Evolutionary conservation across 2,113 vertebrate genomes (phyloP).

Genomic region (Seriola aureovittata): DNA sequence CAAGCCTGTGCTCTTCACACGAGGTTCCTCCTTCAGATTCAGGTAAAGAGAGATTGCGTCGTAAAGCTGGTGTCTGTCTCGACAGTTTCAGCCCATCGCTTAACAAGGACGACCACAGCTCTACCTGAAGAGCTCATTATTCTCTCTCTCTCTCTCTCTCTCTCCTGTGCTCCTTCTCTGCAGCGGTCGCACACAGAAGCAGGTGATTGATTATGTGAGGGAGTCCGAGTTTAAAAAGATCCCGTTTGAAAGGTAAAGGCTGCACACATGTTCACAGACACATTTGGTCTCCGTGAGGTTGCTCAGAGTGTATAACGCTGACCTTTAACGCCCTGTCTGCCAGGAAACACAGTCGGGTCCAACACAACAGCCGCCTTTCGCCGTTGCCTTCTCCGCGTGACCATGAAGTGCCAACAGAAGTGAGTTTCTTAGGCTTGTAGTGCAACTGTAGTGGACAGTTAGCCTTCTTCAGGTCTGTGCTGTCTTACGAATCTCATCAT

Average conservation of each 20-base stretch:
- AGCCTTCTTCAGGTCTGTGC: neutral
- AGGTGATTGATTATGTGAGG: conserved; percentile 97
- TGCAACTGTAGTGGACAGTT: neutral
- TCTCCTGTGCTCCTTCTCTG: conserved; percentile 56
- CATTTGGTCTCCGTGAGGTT: conserved; percentile 1
- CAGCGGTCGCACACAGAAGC: conserved; percentile 98
- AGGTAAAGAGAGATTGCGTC: conserved; percentile 84
- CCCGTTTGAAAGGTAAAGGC: conserved; percentile 94
- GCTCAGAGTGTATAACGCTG: conserved; percentile 31
- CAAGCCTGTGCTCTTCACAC: conserved; percentile 94
- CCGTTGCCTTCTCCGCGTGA: conserved; percentile 87
- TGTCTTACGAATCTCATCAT: neutral
- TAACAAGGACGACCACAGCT: conserved; percentile 19
- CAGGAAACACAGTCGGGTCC: conserved; percentile 98
- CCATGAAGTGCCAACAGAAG: conserved; percentile 94
- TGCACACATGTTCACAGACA: conserved; percentile 16
- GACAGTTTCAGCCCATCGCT: conserved; percentile 4
- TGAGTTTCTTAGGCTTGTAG: conserved; percentile 80
- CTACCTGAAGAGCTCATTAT: conserved; percentile 47
- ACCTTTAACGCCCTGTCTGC: conserved; percentile 61
- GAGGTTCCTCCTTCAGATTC: conserved; percentile 98
- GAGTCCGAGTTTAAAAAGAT: conserved; percentile 98
- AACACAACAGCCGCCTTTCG: conserved; percentile 89
- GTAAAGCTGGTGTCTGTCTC: conserved; percentile 9
- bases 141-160: conserved; percentile 29